Evolutionary conservation across 2,888 invertebrate species (phyloP).

Genomic region (Argyresthia goedartella): DNA sequence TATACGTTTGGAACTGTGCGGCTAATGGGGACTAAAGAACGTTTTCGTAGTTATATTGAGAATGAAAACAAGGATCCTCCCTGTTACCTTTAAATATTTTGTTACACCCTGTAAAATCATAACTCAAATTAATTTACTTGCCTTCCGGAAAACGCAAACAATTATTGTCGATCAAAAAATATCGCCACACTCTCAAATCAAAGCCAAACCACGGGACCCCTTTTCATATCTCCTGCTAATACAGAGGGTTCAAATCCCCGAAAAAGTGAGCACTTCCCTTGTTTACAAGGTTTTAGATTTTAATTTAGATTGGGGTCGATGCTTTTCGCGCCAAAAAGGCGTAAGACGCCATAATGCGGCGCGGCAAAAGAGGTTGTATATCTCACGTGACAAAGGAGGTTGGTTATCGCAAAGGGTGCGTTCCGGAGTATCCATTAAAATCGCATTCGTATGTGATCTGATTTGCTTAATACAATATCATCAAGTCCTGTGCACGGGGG

Average conservation of each 20-base stretch:
- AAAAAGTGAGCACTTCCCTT: conserved; percentile 74
- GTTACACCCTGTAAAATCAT: too few species aligned
- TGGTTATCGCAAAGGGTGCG: conserved; percentile 26
- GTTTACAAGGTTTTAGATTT: conserved; percentile 74
- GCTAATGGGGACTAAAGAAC: too few species aligned
- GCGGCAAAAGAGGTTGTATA: conserved; percentile 30
- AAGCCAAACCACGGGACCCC: conserved; percentile 40
- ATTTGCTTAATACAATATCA: conserved; percentile 67
- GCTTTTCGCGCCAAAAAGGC: conserved; percentile 27
- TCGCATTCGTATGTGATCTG: conserved; percentile 69
- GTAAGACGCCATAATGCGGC: conserved; percentile 27
- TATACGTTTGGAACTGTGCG: too few species aligned
- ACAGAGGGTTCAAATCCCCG: conserved; percentile 70
- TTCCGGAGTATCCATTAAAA: conserved; percentile 61
- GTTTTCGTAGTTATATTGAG: too few species aligned
- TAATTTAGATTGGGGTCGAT: conserved; percentile 71
- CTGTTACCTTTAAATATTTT: too few species aligned
- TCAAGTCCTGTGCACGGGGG: conserved; percentile 52
- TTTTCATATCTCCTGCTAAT: conserved; percentile 63
- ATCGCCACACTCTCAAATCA: neutral
- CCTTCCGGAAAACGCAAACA: neutral
- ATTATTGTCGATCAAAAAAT: neutral
- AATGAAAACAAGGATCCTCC: too few species aligned
- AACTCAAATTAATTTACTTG: too few species aligned
- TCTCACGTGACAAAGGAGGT: conserved; percentile 22